These are phyloP conservation scores for rat (Rattus norvegicus) DNA, from an alignment of 2,113 vertebrate genomes.

Conservation along the genomic window GRCr8 NC_086028.1:2408001-2408500, in stretches of 20 bases:
- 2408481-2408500: slow-evolving; percentile 63
- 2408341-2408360: slow-evolving; percentile 64
- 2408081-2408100: too few relatives aligned
- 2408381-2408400: slow-evolving; percentile 65
- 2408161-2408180: background rate
- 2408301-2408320: slow-evolving; percentile 57
- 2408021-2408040: background rate
- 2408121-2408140: background rate
- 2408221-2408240: slow-evolving; percentile 63
- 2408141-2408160: background rate
- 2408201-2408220: slow-evolving; percentile 41
- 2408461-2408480: slow-evolving; percentile 44
- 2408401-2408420: slow-evolving; percentile 41
- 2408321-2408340: slow-evolving; percentile 37
- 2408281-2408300: slow-evolving; percentile 53
- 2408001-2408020: background rate
- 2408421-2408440: slow-evolving; percentile 53
- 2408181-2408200: background rate
- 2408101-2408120: background rate
- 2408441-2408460: slow-evolving; percentile 62
- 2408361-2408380: slow-evolving; percentile 55
- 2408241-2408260: slow-evolving; percentile 45
- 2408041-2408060: too few relatives aligned
- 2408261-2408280: slow-evolving; percentile 30
- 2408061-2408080: background rate